Evolutionary conservation across 2,888 invertebrate species (phyloP), one percentile per base, ranked within the genome.

Genomic region (Anthrax anthrax): DNA sequence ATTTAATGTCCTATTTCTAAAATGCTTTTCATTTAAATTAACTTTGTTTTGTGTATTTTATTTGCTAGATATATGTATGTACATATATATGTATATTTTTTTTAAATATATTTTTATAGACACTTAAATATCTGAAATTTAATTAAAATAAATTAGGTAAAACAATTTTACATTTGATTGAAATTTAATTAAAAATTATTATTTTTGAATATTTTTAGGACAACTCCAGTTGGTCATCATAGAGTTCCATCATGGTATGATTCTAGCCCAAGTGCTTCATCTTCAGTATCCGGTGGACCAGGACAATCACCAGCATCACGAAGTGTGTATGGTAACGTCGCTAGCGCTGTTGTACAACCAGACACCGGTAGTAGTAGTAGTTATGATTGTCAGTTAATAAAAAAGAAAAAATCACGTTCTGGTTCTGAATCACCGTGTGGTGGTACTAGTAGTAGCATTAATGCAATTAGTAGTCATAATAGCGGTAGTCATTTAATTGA

Each of bases 381-480:
- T 44, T 54, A 51, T 50, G 55, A 55, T 51, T 49, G 52, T 51
- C 54, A 55, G 47, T 49, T 58, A 50, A 55, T 61, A 53, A 60
- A 61, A 49, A 70, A 66, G 48, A 69, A 65, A 52, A 69, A 69
- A 62, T 69, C 70, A 51, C 63, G 70, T 54, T 70, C 70, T 54
- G 73, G 73, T 53, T 72, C 72, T 32, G 64, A 73, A 54, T 72
- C 73, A 55, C 73, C 73, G 47, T 52, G 51, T 50, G 50, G 50
- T 54, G 42, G 45, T 53, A 49, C 46, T 43, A 36, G 53, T 52
- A 51, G 53, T 61, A 60, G 59, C 62, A 63, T 61, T 63, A 63
- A 60, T 62, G 62, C 60, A 60, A 62, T 55, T 63, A 63, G 60
- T 61, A 62, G 59, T 64, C 53, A 52, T 55, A 53, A 53, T 56